phyloP scores from a whole-genome alignment of 2,113 vertebrate genomes.

The Prunella fulvescens region DNA sequence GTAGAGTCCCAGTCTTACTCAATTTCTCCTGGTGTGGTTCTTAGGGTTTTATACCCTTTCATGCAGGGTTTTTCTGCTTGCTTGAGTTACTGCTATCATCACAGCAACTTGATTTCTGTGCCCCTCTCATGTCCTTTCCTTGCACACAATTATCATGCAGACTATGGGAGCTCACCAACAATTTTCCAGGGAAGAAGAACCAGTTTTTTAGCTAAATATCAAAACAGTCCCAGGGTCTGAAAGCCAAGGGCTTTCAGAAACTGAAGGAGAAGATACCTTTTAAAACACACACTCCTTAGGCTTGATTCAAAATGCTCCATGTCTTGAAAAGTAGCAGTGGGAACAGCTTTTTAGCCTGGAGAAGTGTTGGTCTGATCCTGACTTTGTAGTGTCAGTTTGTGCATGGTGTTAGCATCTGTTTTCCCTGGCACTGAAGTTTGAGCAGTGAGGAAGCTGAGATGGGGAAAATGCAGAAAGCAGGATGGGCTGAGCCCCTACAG shows the following conservation, averaged over 20 bases:
- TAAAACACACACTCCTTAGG: not conserved
- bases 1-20: not conserved
- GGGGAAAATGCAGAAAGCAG: not conserved
- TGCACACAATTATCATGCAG: not conserved
- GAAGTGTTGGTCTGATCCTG: conserved; percentile 2
- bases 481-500: not conserved
- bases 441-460: not conserved
- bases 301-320: not conserved
- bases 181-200: not conserved
- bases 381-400: not conserved
- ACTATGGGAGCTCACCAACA: not conserved
- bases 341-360: conserved; percentile 23
- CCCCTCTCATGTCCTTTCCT: not conserved
- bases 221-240: not conserved
- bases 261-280: not conserved
- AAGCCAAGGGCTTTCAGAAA: not conserved
- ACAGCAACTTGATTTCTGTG: not conserved
- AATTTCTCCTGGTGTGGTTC: not conserved
- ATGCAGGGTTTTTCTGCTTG: fast-evolving
- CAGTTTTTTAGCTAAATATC: not conserved
- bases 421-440: not conserved
- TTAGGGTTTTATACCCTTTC: not conserved
- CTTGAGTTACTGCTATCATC: not conserved
- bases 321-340: not conserved
- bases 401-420: not conserved